Evolutionary conservation across 2,888 invertebrate species (phyloP), one percentile per base, ranked within the genome.

Genomic region (Drosophila tripunctata): DNA sequence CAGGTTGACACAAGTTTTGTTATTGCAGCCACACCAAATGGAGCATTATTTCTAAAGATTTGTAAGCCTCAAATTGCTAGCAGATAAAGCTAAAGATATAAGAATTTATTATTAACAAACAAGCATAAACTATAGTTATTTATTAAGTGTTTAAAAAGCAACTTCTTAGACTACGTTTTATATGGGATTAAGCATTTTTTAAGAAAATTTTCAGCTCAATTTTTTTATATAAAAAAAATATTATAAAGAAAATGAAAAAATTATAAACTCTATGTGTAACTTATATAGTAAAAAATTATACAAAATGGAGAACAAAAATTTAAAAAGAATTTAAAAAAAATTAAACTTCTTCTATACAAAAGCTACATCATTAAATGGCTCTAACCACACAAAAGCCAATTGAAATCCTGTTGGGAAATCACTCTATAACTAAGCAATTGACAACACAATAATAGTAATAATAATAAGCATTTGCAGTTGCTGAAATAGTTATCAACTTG

Each of bases 1-100:
- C 75, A 74, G 75, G 70, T 70, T 70, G 60, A 62, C 48, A 67
- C 36, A 58, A 58, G 69, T 61, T 61, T 64, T 65, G 27, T 60
- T 36, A 48, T 27, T 47, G 69, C 66, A 60, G 36, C 58, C 51
- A 45, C 36, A 15, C 41, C 35, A 52, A 64, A 55, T 60, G 35
- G 36, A n/a, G 27, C 44, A 33, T 35, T 12, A 12, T 21, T 31
- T 31, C n/a, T 41, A 43, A 44, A 30, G 22, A 22, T 44, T 48
- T 41, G 14, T 45, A 27, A 54, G 19, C 17, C 3, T 22, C 27
- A 17, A 51, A 45, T 45, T 33, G n/a, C 15, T 17, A 43, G 6
- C 19, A 22, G 14, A 57, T 44, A 21, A 38, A 35, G 33, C n/a
- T 17, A 22, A 31, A 38, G 43, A 27, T 43, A 24, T 8, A 33